Percentiles rank a stretch among this genome's conserved stretches.
Evolutionary conservation across 2,888 invertebrate species (phyloP).

Genomic region (Idaea straminata): DNA sequence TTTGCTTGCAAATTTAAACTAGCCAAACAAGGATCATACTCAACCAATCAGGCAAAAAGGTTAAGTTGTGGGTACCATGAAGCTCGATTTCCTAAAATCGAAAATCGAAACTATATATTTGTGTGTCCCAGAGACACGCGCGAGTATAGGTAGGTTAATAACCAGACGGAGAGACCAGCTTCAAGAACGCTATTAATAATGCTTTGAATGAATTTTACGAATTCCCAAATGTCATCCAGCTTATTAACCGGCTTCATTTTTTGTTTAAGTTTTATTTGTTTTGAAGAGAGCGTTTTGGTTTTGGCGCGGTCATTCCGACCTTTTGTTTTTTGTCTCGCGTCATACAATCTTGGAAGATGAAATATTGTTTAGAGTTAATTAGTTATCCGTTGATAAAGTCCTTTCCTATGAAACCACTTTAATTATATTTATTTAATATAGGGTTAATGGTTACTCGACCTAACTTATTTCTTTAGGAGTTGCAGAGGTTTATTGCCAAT

Average conservation of each 20-base stretch:
- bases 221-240: slow-evolving; percentile 80
- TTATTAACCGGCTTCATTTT: slow-evolving; percentile 78
- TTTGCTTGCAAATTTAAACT: too few species aligned
- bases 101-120: background rate
- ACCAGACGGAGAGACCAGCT: slow-evolving; percentile 57
- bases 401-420: slow-evolving; percentile 31
- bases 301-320: slow-evolving; percentile 77
- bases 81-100: background rate
- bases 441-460: too few species aligned
- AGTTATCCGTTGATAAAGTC: slow-evolving; percentile 62
- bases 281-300: slow-evolving; percentile 73
- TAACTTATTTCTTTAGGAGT: too few species aligned
- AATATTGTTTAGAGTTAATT: slow-evolving; percentile 79
- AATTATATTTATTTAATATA: slow-evolving; percentile 7
- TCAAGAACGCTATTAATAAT: slow-evolving; percentile 74
- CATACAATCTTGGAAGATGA: slow-evolving; percentile 70
- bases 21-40: too few species aligned
- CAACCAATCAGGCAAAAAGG: too few species aligned
- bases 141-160: slow-evolving; percentile 35
- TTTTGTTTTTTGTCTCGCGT: slow-evolving; percentile 74
- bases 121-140: background rate
- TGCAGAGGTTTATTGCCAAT: too few species aligned
- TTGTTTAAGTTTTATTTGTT: slow-evolving; percentile 75
- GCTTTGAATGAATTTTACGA: slow-evolving; percentile 74
- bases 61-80: too few species aligned